Evolutionary conservation across 2,113 vertebrate species (phyloP), one percentile per base, ranked within the genome.

Genomic region (Pygoscelis antarcticus): DNA sequence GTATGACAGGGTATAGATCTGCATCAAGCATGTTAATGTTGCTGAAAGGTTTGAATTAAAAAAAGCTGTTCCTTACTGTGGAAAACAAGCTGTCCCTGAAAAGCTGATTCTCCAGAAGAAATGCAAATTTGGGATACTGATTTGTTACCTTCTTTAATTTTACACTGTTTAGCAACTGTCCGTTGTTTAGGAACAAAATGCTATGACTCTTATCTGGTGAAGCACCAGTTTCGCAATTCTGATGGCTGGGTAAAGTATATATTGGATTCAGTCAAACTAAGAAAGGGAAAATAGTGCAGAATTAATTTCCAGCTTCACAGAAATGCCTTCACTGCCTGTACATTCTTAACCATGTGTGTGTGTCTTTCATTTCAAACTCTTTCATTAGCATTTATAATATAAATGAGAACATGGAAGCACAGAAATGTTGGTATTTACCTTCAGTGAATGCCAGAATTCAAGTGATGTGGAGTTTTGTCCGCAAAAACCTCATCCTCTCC

Each of bases 11-110:
- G 34, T 38, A 55, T 4, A 51, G 89, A 51, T 74, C 90, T 65
- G 83, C 87, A 91, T 54, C 74, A 14, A 72, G 92, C 94, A 93
- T 66, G 83, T 69, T 96, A 95, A 96, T 87, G 66, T 19, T 64
- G 66, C 87, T 32, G 52, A 79, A 79, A 47, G 32, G 34, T 32
- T 89, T 85, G 83, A 58, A 85, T 93, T 75, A 34, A 80, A 76
- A 74, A 70, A 77, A 80, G 40, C 55, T 55, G 32, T n/a, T 83
- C 27, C 81, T 71, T 51, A 25, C 40, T 34, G 74, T 18, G 68
- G 80, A 49, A 86, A 95, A 92, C 64, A 83, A 71, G 60, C 61
- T 82, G 65, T 44, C 58, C 65, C 70, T 66, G n/a, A 61, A 92
- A 82, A 93, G 30, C 40, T 60, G 62, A 62, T 91, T 83, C 36